Conservation (phyloP, 2,113 vertebrate species). For the Takifugu bimaculatus region DNA sequence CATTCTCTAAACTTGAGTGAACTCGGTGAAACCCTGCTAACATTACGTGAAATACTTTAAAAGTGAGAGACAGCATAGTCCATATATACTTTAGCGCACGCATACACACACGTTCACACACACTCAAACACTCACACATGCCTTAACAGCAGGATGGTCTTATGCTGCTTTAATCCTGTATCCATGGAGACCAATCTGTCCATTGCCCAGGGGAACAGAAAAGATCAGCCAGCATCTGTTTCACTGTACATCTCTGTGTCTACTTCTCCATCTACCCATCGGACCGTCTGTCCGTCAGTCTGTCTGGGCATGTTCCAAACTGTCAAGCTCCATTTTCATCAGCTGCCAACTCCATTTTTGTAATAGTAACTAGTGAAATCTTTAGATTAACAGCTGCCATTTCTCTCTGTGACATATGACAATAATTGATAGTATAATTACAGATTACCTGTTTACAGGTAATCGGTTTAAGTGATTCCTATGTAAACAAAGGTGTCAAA, state of each 20-base stretch:
- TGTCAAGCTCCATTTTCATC: constrained; percentile 44
- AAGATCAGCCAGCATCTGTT: constrained; percentile 69
- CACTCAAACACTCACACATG: constrained; percentile 11
- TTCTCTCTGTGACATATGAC: not conserved
- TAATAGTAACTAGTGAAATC: constrained; percentile 25
- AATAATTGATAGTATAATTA: not conserved
- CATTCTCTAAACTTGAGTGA: not conserved
- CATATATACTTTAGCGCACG: constrained; percentile 14
- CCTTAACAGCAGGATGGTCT: constrained; percentile 48
- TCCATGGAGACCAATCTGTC: constrained; percentile 68
- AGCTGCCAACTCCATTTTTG: constrained; percentile 19
- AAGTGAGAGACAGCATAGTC: not conserved
- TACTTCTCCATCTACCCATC: constrained; percentile 30
- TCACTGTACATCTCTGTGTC: constrained; percentile 39
- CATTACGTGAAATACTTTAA: constrained; percentile 9
- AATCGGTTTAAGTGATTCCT: too few species aligned
- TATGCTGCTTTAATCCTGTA: constrained; percentile 61
- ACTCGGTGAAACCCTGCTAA: constrained; percentile 7
- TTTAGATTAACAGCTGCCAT: constrained; percentile 10
- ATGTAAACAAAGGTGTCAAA: too few species aligned
- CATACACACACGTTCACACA: not conserved
- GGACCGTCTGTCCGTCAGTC: constrained; percentile 43
- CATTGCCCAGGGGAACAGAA: constrained; percentile 42
- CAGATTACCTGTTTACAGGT: not conserved
- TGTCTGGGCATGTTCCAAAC: constrained; percentile 36